Base-by-base conservation (phyloP, 2,888 invertebrate genomes). In the Desoria tigrina region DNA sequence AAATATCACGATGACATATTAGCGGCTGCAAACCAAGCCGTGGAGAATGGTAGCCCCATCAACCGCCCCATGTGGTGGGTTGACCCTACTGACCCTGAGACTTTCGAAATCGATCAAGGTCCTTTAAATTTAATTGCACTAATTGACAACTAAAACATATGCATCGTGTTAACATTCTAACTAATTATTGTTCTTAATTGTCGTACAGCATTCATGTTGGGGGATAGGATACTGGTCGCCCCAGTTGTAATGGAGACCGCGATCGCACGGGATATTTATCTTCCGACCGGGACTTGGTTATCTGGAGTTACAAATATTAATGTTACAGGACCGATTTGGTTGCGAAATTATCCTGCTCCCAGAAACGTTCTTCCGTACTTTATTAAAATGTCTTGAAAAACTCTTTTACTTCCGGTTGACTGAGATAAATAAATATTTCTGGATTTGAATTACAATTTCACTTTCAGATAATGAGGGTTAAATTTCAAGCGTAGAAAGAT, bases 51-150 rank as follows among this genome's bases (percentile, higher is more conserved):
- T 9, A 82, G 84, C 1, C 92, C 90, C 0, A 86, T 91, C 14
- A 90, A 90, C 80, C 83, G 88, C 1, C 93, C 93, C 0, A 83
- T 93, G 42, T 94, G 93, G 93, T 93, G 92, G 92, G 78, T 88
- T 0, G 88, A 86, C 74, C 90, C 92, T 0, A 79, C 78, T 0
- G 88, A 92, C 77, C 77, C 79, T 27, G 82, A 82, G 23, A 87
- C 91, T 0, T 80, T 81, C 45, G 78, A 76, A 21, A 80, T 82
- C 61, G 81, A 82, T 63, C 80, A 82, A 65, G 80, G 82, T 82
- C 23, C 7, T 14, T 14, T 60, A n/a, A n/a, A n/a, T n/a, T n/a
- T n/a, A n/a, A n/a, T n/a, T n/a, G n/a, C n/a, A n/a, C n/a, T n/a
- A n/a, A n/a, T n/a, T n/a, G n/a, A n/a, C n/a, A n/a, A n/a, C n/a